Conservation (phyloP, 2,797 vertebrate genomes). For the Prionace glauca region DNA sequence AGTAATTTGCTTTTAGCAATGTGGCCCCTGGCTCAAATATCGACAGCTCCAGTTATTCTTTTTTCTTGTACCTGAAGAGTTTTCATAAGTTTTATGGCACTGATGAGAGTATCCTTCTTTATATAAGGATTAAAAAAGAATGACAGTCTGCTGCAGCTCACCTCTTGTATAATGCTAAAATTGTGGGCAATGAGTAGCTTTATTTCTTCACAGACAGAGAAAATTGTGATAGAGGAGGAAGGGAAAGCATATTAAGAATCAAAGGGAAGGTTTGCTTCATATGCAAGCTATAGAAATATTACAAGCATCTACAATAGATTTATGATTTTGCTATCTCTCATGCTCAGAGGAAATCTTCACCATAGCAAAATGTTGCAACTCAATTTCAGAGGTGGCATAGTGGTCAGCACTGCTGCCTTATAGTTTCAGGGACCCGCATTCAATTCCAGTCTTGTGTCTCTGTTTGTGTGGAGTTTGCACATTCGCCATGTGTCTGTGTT, state of each 20-base stretch:
- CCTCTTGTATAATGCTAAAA: not conserved
- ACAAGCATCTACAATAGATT: not conserved
- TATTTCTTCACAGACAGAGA: not conserved
- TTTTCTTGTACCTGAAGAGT: not conserved
- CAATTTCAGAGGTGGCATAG: not conserved
- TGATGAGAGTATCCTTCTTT: no score
- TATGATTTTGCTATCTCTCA: not conserved
- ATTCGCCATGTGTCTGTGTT: no score
- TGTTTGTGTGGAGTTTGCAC: no score
- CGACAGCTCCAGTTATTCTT: not conserved
- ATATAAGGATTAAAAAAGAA: not conserved
- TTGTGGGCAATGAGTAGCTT: not conserved
- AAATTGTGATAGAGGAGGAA: not conserved
- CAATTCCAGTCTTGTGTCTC: no score
- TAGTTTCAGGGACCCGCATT: no score
- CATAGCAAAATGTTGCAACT: not conserved
- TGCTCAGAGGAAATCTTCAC: not conserved
- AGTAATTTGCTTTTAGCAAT: not conserved
- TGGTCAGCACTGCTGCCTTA: no score
- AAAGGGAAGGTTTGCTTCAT: not conserved
- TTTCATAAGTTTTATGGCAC: not conserved
- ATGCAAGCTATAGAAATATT: not conserved
- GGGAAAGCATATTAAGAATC: not conserved
- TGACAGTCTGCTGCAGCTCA: not conserved
- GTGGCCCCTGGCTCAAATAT: not conserved